phyloP scores from a whole-genome alignment of 2,888 invertebrate species.

The Tipula confusa region DNA sequence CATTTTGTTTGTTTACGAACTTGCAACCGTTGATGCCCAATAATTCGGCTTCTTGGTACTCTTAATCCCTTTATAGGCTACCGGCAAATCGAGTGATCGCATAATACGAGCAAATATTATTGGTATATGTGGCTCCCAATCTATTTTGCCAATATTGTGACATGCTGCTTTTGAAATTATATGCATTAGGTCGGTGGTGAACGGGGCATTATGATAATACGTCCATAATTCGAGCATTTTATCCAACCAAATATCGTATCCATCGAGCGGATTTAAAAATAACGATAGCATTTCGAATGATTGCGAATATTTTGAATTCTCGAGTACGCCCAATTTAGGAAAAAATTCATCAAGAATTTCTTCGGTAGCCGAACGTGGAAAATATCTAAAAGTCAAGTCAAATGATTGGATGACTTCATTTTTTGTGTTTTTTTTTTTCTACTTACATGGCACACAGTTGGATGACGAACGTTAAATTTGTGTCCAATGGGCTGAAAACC shows the following conservation, averaged over 20 bases:
- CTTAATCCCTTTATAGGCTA: constrained; percentile 65
- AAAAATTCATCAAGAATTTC: constrained; percentile 82
- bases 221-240: constrained; percentile 76
- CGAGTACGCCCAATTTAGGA: constrained; percentile 74
- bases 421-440: too few species aligned
- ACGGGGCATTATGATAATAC: constrained; percentile 65
- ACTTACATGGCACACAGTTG: constrained; percentile 37
- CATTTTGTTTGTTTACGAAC: constrained; percentile 33
- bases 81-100: constrained; percentile 72
- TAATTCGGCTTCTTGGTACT: constrained; percentile 55
- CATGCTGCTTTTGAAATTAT: constrained; percentile 70
- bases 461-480: constrained; percentile 35
- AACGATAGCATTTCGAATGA: constrained; percentile 62
- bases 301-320: constrained; percentile 52
- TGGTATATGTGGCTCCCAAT: constrained; percentile 83
- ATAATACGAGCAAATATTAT: constrained; percentile 69
- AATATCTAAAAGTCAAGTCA: constrained; percentile 56
- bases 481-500: constrained; percentile 36
- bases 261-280: constrained; percentile 65
- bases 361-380: constrained; percentile 67
- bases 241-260: constrained; percentile 74
- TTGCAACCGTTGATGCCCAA: constrained; percentile 35
- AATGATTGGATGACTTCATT: too few species aligned
- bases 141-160: constrained; percentile 73
- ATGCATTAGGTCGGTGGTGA: constrained; percentile 56